Percentiles rank a stretch among this genome's conserved stretches.
These are phyloP conservation scores for Hipposideros armiger DNA, from an alignment of 2,113 vertebrate species.

Conservation along the genomic window DNA sequence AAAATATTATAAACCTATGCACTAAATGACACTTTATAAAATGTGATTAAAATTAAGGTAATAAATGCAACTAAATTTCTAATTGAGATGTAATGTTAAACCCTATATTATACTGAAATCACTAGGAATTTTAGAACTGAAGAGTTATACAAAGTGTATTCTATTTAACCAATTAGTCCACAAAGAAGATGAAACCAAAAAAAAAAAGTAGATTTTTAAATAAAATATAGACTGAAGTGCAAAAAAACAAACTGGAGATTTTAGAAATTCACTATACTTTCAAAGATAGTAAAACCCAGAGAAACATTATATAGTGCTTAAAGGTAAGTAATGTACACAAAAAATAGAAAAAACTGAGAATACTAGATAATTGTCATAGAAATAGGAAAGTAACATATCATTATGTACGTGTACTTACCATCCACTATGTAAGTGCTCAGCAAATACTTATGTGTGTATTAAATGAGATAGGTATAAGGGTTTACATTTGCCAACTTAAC, in stretches of 20 bases:
- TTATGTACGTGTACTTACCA: not conserved
- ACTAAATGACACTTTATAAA: constrained; percentile 40
- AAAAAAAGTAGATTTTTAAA: not conserved
- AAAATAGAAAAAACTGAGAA: constrained; percentile 28
- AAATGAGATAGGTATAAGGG: not conserved
- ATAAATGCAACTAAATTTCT: constrained; percentile 30
- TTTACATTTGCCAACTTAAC: not conserved
- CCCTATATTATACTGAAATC: constrained; percentile 14
- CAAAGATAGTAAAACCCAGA: not conserved
- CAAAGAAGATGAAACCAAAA: not conserved
- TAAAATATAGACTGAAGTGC: not conserved
- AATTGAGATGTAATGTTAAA: constrained; percentile 2
- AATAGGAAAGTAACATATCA: not conserved
- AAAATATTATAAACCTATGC: constrained; percentile 5
- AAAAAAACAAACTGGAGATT: not conserved
- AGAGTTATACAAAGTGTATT: not conserved
- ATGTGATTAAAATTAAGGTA: constrained; percentile 42
- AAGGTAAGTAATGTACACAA: not conserved
- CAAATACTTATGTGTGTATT: not conserved
- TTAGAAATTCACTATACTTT: not conserved
- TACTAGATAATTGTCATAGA: not conserved
- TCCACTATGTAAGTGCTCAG: not conserved
- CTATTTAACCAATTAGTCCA: constrained; percentile 24
- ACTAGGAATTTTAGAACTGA: not conserved
- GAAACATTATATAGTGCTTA: not conserved